These are phyloP conservation scores for Papilio polytes DNA, from an alignment of 1,140 invertebrate species.

Conservation along the genomic window DNA sequence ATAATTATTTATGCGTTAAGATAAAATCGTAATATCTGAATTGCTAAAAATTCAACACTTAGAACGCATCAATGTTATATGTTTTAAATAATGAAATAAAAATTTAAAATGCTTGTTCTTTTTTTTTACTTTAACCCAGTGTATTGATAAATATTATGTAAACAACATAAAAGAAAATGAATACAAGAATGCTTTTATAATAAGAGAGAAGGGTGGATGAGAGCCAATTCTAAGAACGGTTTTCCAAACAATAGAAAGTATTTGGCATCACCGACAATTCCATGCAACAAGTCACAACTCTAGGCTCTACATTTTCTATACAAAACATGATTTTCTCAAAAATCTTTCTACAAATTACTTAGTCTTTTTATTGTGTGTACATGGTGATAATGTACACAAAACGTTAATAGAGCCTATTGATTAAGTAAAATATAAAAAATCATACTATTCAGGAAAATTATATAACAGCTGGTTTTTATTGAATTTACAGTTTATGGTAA, in stretches of 20 bases:
- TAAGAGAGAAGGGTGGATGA: background rate
- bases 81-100: too few species aligned
- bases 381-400: background rate
- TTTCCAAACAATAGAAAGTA: conserved; percentile 21
- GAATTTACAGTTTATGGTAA: conserved; percentile 9
- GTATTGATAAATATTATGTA: conserved; percentile 4
- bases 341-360: background rate
- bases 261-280: conserved; percentile 3
- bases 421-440: background rate
- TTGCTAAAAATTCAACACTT: background rate
- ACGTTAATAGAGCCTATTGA: background rate
- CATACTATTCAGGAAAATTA: background rate
- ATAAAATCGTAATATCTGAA: background rate
- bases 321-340: background rate
- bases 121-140: background rate
- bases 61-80: too few species aligned
- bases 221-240: conserved; percentile 12
- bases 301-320: background rate
- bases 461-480: conserved; percentile 10
- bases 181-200: conserved; percentile 16
- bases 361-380: background rate
- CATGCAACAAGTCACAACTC: conserved; percentile 12
- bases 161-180: background rate
- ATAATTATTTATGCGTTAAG: background rate
- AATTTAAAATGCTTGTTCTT: background rate